A percentile compares a stretch with the other conserved stretches of the same genome.
Evolutionary conservation across 2,888 invertebrate species (phyloP).

Genomic region (Helleia helle): DNA sequence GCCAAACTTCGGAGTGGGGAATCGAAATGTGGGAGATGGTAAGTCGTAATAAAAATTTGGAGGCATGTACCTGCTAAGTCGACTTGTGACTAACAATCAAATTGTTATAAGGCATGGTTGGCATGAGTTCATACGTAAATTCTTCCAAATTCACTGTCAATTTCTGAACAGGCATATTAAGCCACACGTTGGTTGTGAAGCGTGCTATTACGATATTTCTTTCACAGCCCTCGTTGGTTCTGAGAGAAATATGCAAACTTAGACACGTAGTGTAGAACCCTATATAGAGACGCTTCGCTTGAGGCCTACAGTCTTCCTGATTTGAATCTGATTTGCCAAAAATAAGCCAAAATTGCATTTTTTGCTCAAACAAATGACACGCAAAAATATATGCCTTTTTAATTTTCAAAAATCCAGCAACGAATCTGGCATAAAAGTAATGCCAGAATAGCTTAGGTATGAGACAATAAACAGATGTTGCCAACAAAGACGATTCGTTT

Average conservation of each 20-base stretch:
- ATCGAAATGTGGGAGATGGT: slow-evolving; percentile 29
- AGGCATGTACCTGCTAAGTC: slow-evolving; percentile 34
- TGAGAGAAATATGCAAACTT: slow-evolving; percentile 48
- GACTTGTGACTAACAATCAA: slow-evolving; percentile 37
- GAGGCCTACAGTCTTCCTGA: slow-evolving; percentile 59
- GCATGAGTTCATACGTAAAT: slow-evolving; percentile 59
- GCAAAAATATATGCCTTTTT: slow-evolving; percentile 16
- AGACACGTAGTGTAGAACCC: slow-evolving; percentile 63
- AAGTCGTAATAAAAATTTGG: slow-evolving; percentile 30
- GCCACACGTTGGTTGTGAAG: slow-evolving; percentile 71
- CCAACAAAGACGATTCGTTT: slow-evolving; percentile 48
- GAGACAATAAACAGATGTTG: slow-evolving; percentile 64
- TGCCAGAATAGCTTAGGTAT: slow-evolving; percentile 52
- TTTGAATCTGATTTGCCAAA: slow-evolving; percentile 49
- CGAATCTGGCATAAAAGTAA: slow-evolving; percentile 2
- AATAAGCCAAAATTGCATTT: slow-evolving; percentile 48
- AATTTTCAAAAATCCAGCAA: neutral
- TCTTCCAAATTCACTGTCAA: slow-evolving; percentile 63
- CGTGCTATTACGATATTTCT: slow-evolving; percentile 59
- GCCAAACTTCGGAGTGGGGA: slow-evolving; percentile 32
- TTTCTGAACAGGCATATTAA: slow-evolving; percentile 49
- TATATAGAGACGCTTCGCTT: slow-evolving; percentile 63
- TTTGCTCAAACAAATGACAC: slow-evolving; percentile 42
- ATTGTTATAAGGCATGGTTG: slow-evolving; percentile 43
- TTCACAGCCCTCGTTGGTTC: slow-evolving; percentile 28